Evolutionary conservation across 2,888 invertebrate genomes (phyloP).

Genomic region (Icerya purchasi): DNA sequence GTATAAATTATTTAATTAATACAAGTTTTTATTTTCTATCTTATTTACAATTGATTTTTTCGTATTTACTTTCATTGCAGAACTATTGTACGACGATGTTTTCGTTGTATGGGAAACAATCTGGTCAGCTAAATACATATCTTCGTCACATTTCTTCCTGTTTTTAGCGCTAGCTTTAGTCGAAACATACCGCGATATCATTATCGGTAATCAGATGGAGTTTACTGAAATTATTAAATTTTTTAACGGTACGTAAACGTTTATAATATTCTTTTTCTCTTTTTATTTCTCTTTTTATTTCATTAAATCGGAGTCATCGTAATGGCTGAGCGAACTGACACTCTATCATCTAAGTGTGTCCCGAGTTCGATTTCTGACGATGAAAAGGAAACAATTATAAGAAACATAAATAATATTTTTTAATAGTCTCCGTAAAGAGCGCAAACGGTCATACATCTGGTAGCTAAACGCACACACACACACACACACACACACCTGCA

Average conservation of each 20-base stretch:
- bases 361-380: too few species aligned
- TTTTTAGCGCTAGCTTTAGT: conserved; percentile 80
- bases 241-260: conserved; percentile 75
- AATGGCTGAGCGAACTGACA: too few species aligned
- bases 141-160: conserved; percentile 73
- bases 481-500: too few species aligned
- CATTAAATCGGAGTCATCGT: too few species aligned
- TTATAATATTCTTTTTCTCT: background rate
- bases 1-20: background rate
- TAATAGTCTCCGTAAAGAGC: too few species aligned
- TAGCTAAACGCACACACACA: too few species aligned
- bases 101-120: conserved; percentile 87
- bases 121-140: conserved; percentile 76
- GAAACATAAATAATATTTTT: too few species aligned
- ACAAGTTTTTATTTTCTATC: background rate
- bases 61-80: too few species aligned
- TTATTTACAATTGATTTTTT: background rate
- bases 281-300: too few species aligned
- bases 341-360: too few species aligned
- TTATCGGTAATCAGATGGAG: conserved; percentile 87
- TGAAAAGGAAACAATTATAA: too few species aligned
- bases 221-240: conserved; percentile 96
- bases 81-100: conserved; percentile 77
- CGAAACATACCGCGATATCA: conserved; percentile 82
- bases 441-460: too few species aligned